phyloP scores from a whole-genome alignment of 2,113 vertebrate genomes.

The Aphyosemion australe region DNA sequence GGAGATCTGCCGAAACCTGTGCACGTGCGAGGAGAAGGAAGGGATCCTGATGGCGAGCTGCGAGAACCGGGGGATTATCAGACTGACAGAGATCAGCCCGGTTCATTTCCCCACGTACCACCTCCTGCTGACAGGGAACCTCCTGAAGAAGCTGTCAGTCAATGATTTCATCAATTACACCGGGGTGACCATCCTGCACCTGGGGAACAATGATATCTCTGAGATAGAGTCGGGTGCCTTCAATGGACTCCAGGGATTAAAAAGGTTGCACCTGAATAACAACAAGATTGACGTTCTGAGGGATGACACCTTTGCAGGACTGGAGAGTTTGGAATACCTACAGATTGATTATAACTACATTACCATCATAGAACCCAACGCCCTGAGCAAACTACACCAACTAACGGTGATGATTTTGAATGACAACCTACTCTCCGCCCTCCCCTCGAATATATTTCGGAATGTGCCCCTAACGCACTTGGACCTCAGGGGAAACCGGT shows the following conservation, averaged over 20 bases:
- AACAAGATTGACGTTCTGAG: constrained; percentile 93
- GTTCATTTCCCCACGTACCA: constrained; percentile 91
- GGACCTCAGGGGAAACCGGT: constrained; percentile 93
- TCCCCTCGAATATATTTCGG: constrained; percentile 93
- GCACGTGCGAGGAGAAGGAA: constrained; percentile 97
- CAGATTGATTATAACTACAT: constrained; percentile 99
- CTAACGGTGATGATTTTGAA: constrained; percentile 97
- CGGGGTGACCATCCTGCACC: constrained; percentile 92
- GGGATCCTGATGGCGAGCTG: constrained; percentile 95
- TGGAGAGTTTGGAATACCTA: constrained; percentile 97
- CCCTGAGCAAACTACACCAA: constrained; percentile 90
- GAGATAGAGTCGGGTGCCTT: constrained; percentile 96
- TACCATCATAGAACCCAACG: constrained; percentile 87
- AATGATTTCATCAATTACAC: constrained; percentile 98
- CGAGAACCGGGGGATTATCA: constrained; percentile 95
- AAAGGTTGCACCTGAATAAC: constrained; percentile 94
- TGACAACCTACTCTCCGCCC: constrained; percentile 92
- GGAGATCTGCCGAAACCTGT: constrained; percentile 95
- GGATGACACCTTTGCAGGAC: constrained; percentile 92
- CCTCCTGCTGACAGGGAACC: constrained; percentile 94
- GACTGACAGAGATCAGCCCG: constrained; percentile 94
- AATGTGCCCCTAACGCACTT: constrained; percentile 97
- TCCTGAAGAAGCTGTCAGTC: constrained; percentile 89
- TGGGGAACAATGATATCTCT: constrained; percentile 95
- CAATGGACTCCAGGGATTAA: constrained; percentile 91